Base-by-base conservation (phyloP, 92 coral and sea anemone genomes). In the Siderastrea radians region DNA sequence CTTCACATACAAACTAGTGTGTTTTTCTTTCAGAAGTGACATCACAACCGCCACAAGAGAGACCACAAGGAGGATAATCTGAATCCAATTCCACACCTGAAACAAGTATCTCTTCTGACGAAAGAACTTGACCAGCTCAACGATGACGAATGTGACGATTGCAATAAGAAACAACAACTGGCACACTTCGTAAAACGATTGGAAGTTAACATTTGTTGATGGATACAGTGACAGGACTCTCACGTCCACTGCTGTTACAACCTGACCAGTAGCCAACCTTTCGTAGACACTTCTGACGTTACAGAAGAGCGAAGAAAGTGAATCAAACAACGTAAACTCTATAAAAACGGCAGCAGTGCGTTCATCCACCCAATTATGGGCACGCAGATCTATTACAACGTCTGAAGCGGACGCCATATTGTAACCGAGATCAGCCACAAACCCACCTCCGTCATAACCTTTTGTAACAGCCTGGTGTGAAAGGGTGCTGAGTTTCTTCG, bases 41-140 rank as follows among this genome's bases (percentile, higher is more conserved):
- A 26, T 26, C 38, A 26, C 38, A 26, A 26, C 38, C 38, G 38
- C 38, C 38, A 26, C 38, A 26, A 26, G 38, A 26, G 38, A 26
- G 38, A 26, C 38, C 66, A 79, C 69, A 14, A 90, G 87, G 64
- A 92, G 95, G 49, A 87, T 55, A n/a, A 94, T 44, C 61, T 93
- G 92, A 81, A 92, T 77, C 98, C 95, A 90, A 79, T 94, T 94
- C 98, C 98, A 94, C 50, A 92, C 79, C 75, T 85, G 89, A 26
- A 68, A 87, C 6, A 84, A 86, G 62, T 94, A 90, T 12, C 80
- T 69, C 2, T 93, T 93, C 52, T 93, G 90, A 3, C 90, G 92
- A 78, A 89, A 92, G 47, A 94, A 61, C 77, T 26, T 26, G 38
- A 26, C 0, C 38, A 26, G 38, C 0, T 26, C 38, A 26, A 26